phyloP scores from a whole-genome alignment of 2,888 invertebrate genomes.

The Chirona hameri region DNA sequence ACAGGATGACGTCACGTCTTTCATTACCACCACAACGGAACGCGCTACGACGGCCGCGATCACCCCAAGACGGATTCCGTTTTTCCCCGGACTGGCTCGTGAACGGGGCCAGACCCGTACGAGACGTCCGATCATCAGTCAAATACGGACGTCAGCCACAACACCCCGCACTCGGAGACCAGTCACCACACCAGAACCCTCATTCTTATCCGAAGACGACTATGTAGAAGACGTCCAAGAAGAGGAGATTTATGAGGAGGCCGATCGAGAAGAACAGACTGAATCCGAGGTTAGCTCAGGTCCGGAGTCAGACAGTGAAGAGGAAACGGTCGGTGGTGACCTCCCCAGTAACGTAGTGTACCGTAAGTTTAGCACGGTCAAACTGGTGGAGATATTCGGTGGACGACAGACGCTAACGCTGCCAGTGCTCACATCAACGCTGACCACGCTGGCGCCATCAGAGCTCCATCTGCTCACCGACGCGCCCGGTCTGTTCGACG shows the following conservation, averaged over 20 bases:
- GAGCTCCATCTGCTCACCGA: constrained; percentile 40
- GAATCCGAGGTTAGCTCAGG: too few species aligned
- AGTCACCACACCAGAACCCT: too few species aligned
- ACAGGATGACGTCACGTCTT: not conserved
- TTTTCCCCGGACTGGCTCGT: not conserved
- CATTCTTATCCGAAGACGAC: too few species aligned
- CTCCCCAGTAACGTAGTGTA: constrained; percentile 41
- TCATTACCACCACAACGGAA: not conserved
- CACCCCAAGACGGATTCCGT: not conserved
- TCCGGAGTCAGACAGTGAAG: not conserved
- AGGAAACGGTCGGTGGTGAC: not conserved
- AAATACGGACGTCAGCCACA: not conserved
- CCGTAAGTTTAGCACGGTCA: constrained; percentile 42
- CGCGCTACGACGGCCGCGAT: not conserved
- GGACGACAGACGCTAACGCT: constrained; percentile 41
- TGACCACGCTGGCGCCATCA: constrained; percentile 41
- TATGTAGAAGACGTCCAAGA: too few species aligned
- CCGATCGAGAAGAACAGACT: too few species aligned
- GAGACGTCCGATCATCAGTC: not conserved
- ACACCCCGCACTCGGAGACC: too few species aligned
- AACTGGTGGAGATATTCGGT: constrained; percentile 42
- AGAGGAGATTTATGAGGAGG: too few species aligned
- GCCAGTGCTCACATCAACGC: constrained; percentile 42
- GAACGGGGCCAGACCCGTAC: not conserved
- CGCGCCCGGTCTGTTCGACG: constrained; percentile 38